Evolutionary conservation across 1,140 invertebrate species (phyloP).

Genomic region (Doryteuthis pealeii): DNA sequence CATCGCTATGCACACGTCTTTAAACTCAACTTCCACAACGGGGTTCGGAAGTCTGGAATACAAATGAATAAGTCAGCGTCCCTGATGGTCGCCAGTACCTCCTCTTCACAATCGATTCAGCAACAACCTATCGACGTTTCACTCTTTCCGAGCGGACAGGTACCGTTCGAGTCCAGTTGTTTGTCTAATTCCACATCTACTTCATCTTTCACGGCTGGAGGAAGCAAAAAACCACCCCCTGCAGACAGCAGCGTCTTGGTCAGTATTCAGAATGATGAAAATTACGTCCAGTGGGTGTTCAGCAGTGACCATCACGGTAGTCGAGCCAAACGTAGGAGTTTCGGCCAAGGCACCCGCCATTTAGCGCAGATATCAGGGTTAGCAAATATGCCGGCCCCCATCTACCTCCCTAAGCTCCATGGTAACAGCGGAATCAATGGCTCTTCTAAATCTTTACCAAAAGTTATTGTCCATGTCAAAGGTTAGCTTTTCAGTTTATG

Average conservation of each 20-base stretch:
- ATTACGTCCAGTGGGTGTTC: background rate
- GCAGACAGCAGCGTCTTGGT: background rate
- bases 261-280: background rate
- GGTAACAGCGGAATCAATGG: conserved; percentile 5
- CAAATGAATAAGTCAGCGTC: background rate
- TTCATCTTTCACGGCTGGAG: background rate
- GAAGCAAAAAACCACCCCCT: background rate
- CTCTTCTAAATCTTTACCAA: background rate
- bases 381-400: background rate
- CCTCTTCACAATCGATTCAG: background rate
- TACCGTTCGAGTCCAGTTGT: no score
- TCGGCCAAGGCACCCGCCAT: background rate
- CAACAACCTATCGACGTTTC: background rate
- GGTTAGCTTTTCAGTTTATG: background rate
- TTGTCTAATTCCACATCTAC: background rate
- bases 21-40: background rate
- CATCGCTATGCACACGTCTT: background rate
- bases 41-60: background rate
- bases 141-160: background rate
- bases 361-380: background rate
- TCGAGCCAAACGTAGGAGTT: background rate
- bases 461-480: conserved; percentile 6
- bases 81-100: background rate
- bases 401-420: background rate
- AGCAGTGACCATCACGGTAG: background rate